Evolutionary conservation across 1,140 invertebrate species (phyloP).

Genomic region (Neuroterus valhalla): DNA sequence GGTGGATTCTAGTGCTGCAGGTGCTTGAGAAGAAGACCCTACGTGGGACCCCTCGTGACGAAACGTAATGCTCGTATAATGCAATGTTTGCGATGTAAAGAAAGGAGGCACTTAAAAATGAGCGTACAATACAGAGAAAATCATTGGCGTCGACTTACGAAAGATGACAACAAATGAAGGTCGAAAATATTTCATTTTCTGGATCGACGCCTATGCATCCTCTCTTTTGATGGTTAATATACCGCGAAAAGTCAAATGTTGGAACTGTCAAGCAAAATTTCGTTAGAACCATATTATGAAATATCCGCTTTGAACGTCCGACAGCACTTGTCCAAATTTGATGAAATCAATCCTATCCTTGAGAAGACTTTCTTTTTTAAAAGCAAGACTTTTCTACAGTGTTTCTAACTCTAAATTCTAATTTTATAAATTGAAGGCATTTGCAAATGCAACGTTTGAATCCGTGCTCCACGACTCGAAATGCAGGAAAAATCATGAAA

Average conservation of each 20-base stretch:
- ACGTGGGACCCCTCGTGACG: background rate
- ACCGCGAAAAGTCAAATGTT: too few relatives aligned
- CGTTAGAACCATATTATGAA: too few relatives aligned
- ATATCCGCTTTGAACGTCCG: too few relatives aligned
- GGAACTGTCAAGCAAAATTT: too few relatives aligned
- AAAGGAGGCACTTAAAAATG: background rate
- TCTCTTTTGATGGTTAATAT: too few relatives aligned
- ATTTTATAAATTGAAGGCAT: conserved; percentile 1
- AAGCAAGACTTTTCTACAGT: background rate
- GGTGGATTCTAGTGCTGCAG: conserved; percentile 2
- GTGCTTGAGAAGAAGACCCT: conserved; percentile 7
- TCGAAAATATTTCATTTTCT: too few relatives aligned
- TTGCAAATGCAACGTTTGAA: conserved; percentile 25
- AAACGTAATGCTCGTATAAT: background rate
- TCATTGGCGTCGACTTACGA: background rate
- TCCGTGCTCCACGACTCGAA: background rate
- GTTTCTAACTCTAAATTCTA: background rate
- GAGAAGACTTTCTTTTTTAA: conserved; percentile 8
- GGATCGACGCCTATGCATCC: too few relatives aligned
- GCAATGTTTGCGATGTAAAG: conserved; percentile 19
- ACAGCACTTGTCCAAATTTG: too few relatives aligned
- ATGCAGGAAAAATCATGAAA: conserved; percentile 25
- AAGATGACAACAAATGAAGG: background rate
- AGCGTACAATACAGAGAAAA: background rate
- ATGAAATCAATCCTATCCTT: background rate